Base-by-base conservation (phyloP, 2,797 vertebrate genomes). In the Onychomys leucogaster region DNA sequence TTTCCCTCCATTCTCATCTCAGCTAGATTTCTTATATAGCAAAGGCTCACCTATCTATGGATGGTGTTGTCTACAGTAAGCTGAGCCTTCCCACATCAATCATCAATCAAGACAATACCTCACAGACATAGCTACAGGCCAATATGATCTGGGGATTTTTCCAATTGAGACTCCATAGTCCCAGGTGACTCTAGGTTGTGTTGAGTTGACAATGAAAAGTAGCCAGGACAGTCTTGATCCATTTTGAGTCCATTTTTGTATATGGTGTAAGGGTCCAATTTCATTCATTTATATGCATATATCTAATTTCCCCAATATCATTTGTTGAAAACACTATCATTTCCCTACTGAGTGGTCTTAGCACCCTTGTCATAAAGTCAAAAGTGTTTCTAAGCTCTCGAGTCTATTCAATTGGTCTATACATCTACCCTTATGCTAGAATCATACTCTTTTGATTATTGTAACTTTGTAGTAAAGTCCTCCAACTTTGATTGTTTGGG, bases 221-320 rank as follows among this genome's bases (percentile, higher is more conserved):
- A 84, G 21, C 29, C 29, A 65, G 27, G 29, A 67, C 10, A 67
- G 43, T 67, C 63, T 49, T 73, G 46, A 73, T 87, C 6, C 21
- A 55, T 73, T 80, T 81, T 63, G 65, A 81, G 43, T 91, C 43
- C 71, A 55, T 87, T 91, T 81, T 81, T 87, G 73, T 78, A n/a
- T 87, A 55, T 41, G 52, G 25, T 73, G 0, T 55, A 73, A 73
- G 29, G 49, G 10, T 73, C 21, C 3, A 84, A 43, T 12, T 52
- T 52, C 27, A 83, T 83, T 71, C 21, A 61, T 94, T 63, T 32
- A 16, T 67, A 34, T 86, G 13, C 27, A 23, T 37, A 52, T 63
- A 80, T 77, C 32, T 11, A 55, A 5, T 75, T 91, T 87, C 27
- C 55, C 29, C 80, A 67, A 91, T 16, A 83, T 14, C 34, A 73